Base-by-base conservation (phyloP, 2,888 invertebrate species). In the Ephialtes manifestator region DNA sequence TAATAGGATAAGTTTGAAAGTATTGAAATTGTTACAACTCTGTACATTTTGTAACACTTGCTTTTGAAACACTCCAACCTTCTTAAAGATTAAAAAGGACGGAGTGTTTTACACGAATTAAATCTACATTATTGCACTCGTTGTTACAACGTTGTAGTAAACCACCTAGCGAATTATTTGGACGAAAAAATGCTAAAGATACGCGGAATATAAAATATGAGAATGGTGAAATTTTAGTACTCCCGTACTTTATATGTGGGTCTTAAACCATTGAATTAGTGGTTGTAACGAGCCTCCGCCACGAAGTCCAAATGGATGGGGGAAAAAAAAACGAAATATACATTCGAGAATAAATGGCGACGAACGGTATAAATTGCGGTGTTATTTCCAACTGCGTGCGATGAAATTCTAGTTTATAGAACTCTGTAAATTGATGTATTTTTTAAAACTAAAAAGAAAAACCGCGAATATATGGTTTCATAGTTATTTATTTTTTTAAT, bases 401-500 rank as follows among this genome's bases (percentile, higher is more conserved):
- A 31, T 70, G 58, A 79, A 74, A 79, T 78, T 82, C 71, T 85
- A 78, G 79, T 83, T 85, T 70, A 63, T 82, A 77, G 74, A 81
- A 74, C 80, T 85, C 85, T 89, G 89, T 90, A 89, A 86, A 89
- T 89, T 90, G 87, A 83, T 86, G 86, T 88, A 88, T 86, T 86
- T 86, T 85, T 83, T 63, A 75, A 68, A 84, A 82, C 24, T 1
- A 55, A 55, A 55, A 55, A 48, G 1, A 18, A 78, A 46, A 81
- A 51, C 72, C 78, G 81, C 82, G 63, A 84, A 84, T 84, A 87
- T 86, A 89, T 88, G 85, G 81, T 89, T 90, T 89, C 87, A 84
- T 89, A 90, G 88, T 87, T 89, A 89, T 89, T 89, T 89, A 90
- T 90, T 90, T 86, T 83, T 87, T 84, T 84, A 85, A 72, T 68